Evolutionary conservation across 1,140 invertebrate species (phyloP), one percentile per base, ranked within the genome.

Genomic region (Reticulitermes speratus): DNA sequence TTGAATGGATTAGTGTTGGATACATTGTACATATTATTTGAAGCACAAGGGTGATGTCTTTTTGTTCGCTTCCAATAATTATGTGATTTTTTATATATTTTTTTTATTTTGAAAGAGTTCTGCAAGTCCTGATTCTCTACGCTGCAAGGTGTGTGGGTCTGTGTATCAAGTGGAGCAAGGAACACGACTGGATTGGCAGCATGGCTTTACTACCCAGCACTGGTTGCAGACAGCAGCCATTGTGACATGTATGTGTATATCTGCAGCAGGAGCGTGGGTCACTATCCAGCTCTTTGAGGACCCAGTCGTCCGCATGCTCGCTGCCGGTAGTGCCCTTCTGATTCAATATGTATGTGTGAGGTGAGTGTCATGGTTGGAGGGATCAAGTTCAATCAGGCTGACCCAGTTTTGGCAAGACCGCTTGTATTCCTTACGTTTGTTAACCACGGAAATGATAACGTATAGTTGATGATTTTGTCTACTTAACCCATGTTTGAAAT

Each of bases 261-360:
- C 95, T 38, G 94, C 94, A 38, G 95, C 95, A 82, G 95, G 93
- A 16, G 95, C 96, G n/a, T 97, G 96, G 96, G 94, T 96, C 83
- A 91, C 95, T 14, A 95, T 96, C 88, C 96, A 97, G 91, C 90
- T 97, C 84, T 96, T 96, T 89, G 93, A 95, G 65, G 94, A 96
- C 89, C 94, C 96, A 25, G 94, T 96, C 83, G 94, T 96, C 88
- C 93, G 96, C 87, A 95, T 97, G 89, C 91, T 96, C 38, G 95
- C 95, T 75, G 96, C 96, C 87, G 96, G 96, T 87, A 92, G 94
- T n/a, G 95, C 96, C 65, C 91, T 97, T 38, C 92, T 97, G 86
- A 93, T 97, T 85, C 95, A 95, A 88, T 97, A 97, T 89, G 93
- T 97, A 84, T 97, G 96, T 85, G 93, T 97, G 88, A 96, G 95